Conservation (phyloP, 1,140 invertebrate species). For the Ooceraea biroi region DNA sequence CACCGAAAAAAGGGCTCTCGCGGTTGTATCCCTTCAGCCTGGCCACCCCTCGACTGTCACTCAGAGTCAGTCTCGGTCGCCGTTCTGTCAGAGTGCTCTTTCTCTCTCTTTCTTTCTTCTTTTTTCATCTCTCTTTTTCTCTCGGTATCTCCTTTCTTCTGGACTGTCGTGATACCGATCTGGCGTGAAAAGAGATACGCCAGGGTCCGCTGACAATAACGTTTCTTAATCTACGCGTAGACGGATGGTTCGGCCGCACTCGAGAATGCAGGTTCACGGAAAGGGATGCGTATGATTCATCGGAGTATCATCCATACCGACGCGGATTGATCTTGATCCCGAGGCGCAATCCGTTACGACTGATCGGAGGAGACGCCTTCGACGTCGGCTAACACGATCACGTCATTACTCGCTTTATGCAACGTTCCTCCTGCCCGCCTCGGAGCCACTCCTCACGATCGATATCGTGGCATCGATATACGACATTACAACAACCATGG, state of each 20-base stretch:
- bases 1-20: conserved; percentile 56
- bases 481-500: conserved; percentile 15
- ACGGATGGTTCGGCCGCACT: conserved; percentile 35
- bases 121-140: conserved; percentile 5
- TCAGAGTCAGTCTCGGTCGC: conserved; percentile 31
- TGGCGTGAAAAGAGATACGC: conserved; percentile 63
- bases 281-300: conserved; percentile 44
- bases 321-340: conserved; percentile 31
- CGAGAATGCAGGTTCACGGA: conserved; percentile 46
- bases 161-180: conserved; percentile 59
- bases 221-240: conserved; percentile 34
- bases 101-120: background rate
- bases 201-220: conserved; percentile 32
- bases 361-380: conserved; percentile 41
- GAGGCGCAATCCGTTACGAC: conserved; percentile 20
- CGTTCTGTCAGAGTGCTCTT: background rate
- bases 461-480: conserved; percentile 42
- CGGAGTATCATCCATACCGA: conserved; percentile 8
- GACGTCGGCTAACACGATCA: conserved; percentile 44
- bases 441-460: conserved; percentile 34
- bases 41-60: conserved; percentile 39
- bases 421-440: conserved; percentile 7
- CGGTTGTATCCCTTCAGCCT: conserved; percentile 45
- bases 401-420: conserved; percentile 48
- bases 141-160: background rate